Conservation (phyloP, 2,113 vertebrate species). For the Eptesicus fuscus region DNA sequence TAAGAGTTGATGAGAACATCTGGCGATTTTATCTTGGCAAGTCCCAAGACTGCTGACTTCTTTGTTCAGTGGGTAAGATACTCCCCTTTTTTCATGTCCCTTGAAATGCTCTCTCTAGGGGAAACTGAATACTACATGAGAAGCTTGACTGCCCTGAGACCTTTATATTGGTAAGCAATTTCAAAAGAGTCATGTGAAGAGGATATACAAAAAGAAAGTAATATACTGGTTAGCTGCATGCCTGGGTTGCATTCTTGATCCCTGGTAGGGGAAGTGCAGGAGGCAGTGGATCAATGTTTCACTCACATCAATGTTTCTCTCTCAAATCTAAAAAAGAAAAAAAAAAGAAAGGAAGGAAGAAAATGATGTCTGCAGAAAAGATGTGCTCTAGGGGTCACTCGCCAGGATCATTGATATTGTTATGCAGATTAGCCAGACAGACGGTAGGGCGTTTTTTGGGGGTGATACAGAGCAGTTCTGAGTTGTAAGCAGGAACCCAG, state of each 20-base stretch:
- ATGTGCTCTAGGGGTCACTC: neutral
- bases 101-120: neutral
- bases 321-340: no score
- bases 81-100: neutral
- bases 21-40: neutral
- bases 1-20: neutral
- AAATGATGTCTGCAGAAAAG: neutral
- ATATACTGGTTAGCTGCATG: no score
- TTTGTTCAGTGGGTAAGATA: neutral
- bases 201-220: neutral
- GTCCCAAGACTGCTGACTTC: neutral
- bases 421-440: neutral
- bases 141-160: neutral
- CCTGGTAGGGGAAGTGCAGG: no score
- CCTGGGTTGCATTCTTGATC: no score
- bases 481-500: neutral
- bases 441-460: neutral
- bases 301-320: no score
- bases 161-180: neutral
- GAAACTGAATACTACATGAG: neutral
- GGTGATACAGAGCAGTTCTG: neutral
- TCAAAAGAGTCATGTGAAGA: neutral
- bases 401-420: neutral
- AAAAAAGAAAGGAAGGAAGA: no score
- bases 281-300: no score